Conservation (phyloP, 2,113 vertebrate species). For the Poecile atricapillus region DNA sequence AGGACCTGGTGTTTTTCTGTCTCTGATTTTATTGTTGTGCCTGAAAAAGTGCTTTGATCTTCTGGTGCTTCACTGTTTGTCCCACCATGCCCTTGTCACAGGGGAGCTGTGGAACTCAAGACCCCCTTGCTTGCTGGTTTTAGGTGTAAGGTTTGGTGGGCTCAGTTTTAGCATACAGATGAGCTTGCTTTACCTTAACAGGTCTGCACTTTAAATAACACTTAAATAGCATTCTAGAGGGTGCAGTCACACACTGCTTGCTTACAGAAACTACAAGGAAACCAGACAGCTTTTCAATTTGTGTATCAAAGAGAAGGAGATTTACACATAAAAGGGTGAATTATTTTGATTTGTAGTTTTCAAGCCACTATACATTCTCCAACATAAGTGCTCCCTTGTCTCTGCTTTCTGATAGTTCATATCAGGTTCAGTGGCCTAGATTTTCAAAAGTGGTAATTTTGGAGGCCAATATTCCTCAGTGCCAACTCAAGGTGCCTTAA, state of each 20-base stretch:
- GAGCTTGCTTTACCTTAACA: slow-evolving; percentile 19
- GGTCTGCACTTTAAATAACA: slow-evolving; percentile 24
- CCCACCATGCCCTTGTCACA: accelerated
- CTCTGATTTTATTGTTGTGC: not conserved
- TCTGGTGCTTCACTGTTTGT: not conserved
- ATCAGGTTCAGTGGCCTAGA: slow-evolving; percentile 16
- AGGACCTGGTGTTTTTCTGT: not conserved
- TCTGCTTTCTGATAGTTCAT: slow-evolving; percentile 24
- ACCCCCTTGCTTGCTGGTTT: not conserved
- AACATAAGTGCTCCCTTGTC: slow-evolving; percentile 20
- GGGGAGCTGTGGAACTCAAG: not conserved
- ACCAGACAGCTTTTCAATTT: slow-evolving; percentile 66
- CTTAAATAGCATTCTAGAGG: slow-evolving; percentile 22
- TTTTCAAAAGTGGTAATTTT: not conserved
- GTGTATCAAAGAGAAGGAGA: slow-evolving; percentile 35
- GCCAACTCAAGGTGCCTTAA: not conserved
- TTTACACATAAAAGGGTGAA: slow-evolving; percentile 56
- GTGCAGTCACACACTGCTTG: not conserved
- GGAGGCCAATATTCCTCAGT: not conserved
- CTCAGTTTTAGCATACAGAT: slow-evolving; percentile 19
- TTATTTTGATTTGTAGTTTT: slow-evolving; percentile 59
- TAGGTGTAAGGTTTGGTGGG: not conserved
- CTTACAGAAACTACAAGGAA: slow-evolving; percentile 33
- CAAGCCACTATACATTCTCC: not conserved
- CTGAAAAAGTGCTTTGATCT: not conserved